These are phyloP conservation scores for Cheilosia grossa DNA, from an alignment of 2,888 invertebrate genomes.

Conservation along the genomic window DNA sequence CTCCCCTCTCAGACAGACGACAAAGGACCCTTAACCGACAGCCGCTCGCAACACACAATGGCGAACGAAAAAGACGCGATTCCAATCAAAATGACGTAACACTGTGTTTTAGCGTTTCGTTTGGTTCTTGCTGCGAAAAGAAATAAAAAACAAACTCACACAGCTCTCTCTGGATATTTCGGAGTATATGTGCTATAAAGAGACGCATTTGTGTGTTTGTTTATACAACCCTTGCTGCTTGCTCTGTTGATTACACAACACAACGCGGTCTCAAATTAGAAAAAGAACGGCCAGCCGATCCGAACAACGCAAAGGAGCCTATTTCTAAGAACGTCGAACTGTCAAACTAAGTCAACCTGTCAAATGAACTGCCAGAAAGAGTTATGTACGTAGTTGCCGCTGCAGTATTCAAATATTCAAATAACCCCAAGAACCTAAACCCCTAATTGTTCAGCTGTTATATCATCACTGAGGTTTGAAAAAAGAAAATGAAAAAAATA, in stretches of 20 bases:
- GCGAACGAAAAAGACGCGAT: conserved; percentile 20
- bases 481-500: conserved; percentile 12
- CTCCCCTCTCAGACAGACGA: conserved; percentile 62
- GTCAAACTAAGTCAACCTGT: conserved; percentile 1
- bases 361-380: conserved; percentile 18
- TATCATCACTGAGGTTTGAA: conserved; percentile 49
- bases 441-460: conserved; percentile 62
- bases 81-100: conserved; percentile 69
- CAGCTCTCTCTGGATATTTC: conserved; percentile 44
- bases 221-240: conserved; percentile 56
- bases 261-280: conserved; percentile 23
- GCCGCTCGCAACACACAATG: conserved; percentile 1
- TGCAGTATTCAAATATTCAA: conserved; percentile 27
- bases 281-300: neutral
- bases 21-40: conserved; percentile 20
- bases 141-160: conserved; percentile 1
- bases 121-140: conserved; percentile 28
- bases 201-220: conserved; percentile 19
- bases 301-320: neutral
- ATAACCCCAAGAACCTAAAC: conserved; percentile 39
- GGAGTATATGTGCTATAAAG: conserved; percentile 18
- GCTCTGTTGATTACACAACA: conserved; percentile 66
- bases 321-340: neutral
- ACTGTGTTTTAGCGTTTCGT: conserved; percentile 40
- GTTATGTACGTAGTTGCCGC: neutral